Evolutionary conservation across 2,888 invertebrate genomes (phyloP), one percentile per base, ranked within the genome.

Genomic region (Tortricodes alternella): DNA sequence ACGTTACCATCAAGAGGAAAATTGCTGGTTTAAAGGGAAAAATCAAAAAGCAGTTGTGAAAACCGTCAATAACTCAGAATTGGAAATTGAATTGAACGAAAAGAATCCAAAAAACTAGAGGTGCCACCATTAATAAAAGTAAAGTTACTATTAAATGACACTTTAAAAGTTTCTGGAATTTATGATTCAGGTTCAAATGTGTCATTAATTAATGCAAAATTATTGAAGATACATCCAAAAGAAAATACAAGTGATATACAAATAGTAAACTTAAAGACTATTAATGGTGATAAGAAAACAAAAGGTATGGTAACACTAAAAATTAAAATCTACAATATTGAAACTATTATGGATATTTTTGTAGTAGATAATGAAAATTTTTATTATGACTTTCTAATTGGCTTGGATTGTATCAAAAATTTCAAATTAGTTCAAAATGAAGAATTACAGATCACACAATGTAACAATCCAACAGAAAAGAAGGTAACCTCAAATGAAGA

Each of bases 151-250:
- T 13, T 70, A 55, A 66, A 70, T 66, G 59, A 68, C 16, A 60
- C 49, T 2, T 35, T 68, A 50, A 43, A 71, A 51, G 46, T 23
- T 11, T 39, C 6, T 0, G 70, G 67, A 27, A 43, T 70, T n/a
- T 71, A 72, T 63, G 70, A 72, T 53, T 68, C 69, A 15, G 69
- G 72, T 1, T 72, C 69, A 4, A 68, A 72, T 62, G 63, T 71
- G 2, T 63, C 63, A 9, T 58, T 70, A 46, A 70, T 70, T 15
- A 72, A 68, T 61, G 59, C 67, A 23, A 67, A 27, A 52, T 59
- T 63, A 61, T 50, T 67, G 38, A n/a, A n/a, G n/a, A n/a, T n/a
- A n/a, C n/a, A n/a, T 53, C 24, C 2, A 23, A 59, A 11, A 55
- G 49, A 44, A 50, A 57, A 0, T 29, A 51, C 7, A n/a, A 15